phyloP scores from a whole-genome alignment of 2,888 invertebrate species.

The Frankliniella fusca region DNA sequence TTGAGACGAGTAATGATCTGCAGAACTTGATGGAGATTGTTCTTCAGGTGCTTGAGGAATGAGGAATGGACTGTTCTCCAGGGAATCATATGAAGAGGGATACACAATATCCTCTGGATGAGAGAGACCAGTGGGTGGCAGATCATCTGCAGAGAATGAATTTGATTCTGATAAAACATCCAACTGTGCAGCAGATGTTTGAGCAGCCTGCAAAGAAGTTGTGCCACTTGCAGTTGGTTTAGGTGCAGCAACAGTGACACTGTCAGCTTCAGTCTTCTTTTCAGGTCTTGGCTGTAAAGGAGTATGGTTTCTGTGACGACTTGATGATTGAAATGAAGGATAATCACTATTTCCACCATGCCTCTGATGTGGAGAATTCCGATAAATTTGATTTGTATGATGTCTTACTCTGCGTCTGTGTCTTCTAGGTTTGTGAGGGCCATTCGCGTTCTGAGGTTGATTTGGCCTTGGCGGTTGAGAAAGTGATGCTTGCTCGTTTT shows the following conservation, averaged over 20 bases:
- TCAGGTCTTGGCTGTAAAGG: not conserved
- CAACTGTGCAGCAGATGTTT: not conserved
- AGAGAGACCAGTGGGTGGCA: not conserved
- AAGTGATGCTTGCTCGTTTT: not conserved
- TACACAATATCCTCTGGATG: not conserved
- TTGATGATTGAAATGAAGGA: not conserved
- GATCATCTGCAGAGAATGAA: not conserved
- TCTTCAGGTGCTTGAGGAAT: not conserved
- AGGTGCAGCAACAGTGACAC: not conserved
- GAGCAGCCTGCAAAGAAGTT: not conserved
- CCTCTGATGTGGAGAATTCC: not conserved
- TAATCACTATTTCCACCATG: not conserved
- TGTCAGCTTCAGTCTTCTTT: not conserved
- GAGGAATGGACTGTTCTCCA: not conserved
- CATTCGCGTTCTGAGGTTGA: not conserved
- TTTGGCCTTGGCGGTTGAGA: not conserved
- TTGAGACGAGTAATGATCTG: not conserved
- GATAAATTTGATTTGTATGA: not conserved
- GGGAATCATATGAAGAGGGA: not conserved
- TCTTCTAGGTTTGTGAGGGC: not conserved
- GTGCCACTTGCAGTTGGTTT: not conserved
- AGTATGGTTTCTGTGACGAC: not conserved
- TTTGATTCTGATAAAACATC: not conserved
- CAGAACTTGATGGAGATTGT: not conserved
- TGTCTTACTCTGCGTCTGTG: not conserved